These are phyloP conservation scores for Cephus nigrinus DNA, from an alignment of 2,888 invertebrate genomes.

Conservation along the genomic window DNA sequence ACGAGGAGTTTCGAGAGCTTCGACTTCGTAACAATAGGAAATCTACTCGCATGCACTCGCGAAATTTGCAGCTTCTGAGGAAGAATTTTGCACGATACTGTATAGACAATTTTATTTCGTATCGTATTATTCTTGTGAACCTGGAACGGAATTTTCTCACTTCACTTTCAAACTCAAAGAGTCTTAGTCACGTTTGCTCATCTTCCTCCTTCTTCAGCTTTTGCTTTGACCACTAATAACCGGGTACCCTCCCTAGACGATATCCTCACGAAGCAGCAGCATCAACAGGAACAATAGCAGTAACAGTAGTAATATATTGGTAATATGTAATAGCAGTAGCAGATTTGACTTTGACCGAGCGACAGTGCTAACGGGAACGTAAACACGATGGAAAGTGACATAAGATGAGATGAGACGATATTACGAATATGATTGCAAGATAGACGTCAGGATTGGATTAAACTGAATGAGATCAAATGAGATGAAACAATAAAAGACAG, in stretches of 20 bases:
- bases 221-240: neutral
- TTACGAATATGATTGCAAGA: neutral
- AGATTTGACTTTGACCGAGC: neutral
- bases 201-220: neutral
- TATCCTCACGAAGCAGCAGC: neutral
- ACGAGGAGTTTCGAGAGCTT: conserved; percentile 36
- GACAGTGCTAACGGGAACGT: neutral
- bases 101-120: neutral
- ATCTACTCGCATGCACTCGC: conserved; percentile 24
- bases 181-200: neutral
- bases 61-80: neutral
- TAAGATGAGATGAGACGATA: neutral
- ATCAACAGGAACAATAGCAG: neutral
- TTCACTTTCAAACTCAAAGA: neutral
- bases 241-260: neutral
- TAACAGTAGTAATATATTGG: neutral
- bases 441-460: neutral
- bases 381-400: neutral
- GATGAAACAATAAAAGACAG: neutral
- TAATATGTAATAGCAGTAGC: neutral
- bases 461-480: neutral
- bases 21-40: conserved; percentile 33
- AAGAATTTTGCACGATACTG: neutral
- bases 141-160: neutral
- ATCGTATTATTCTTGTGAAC: neutral